These are phyloP conservation scores for Pasiphila rectangulata DNA, from an alignment of 2,888 invertebrate species.

Conservation along the genomic window DNA sequence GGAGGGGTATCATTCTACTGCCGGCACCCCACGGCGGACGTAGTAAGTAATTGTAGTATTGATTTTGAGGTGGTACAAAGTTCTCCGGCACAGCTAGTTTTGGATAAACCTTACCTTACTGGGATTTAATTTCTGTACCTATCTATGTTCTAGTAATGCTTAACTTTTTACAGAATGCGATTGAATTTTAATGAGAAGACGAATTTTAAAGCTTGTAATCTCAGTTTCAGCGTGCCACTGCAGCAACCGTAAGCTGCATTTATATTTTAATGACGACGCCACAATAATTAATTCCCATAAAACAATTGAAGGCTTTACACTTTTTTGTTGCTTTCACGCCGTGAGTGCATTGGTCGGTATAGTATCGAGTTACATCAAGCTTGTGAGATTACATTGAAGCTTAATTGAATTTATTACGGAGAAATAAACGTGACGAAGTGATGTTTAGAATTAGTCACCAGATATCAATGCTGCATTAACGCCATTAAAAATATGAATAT, in stretches of 20 bases:
- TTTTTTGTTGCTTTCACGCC: slow-evolving; percentile 27
- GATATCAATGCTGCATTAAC: slow-evolving; percentile 2
- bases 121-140: too few species aligned
- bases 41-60: too few species aligned
- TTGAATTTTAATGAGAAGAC: not conserved
- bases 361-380: slow-evolving; percentile 36
- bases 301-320: slow-evolving; percentile 35
- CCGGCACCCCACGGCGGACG: too few species aligned
- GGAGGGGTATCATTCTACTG: too few species aligned
- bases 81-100: too few species aligned
- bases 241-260: not conserved
- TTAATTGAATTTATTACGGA: slow-evolving; percentile 10
- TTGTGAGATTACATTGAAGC: slow-evolving; percentile 24
- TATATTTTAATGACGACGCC: slow-evolving; percentile 34
- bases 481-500: not conserved
- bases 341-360: slow-evolving; percentile 8
- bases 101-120: too few species aligned
- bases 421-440: slow-evolving; percentile 12
- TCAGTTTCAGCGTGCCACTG: not conserved
- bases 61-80: too few species aligned
- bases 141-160: too few species aligned
- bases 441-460: slow-evolving; percentile 11
- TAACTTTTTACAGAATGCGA: too few species aligned
- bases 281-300: slow-evolving; percentile 40
- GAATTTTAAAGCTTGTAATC: too few species aligned